Evolutionary conservation across 2,888 invertebrate species (phyloP).

Genomic region (Prenolepis imparis): DNA sequence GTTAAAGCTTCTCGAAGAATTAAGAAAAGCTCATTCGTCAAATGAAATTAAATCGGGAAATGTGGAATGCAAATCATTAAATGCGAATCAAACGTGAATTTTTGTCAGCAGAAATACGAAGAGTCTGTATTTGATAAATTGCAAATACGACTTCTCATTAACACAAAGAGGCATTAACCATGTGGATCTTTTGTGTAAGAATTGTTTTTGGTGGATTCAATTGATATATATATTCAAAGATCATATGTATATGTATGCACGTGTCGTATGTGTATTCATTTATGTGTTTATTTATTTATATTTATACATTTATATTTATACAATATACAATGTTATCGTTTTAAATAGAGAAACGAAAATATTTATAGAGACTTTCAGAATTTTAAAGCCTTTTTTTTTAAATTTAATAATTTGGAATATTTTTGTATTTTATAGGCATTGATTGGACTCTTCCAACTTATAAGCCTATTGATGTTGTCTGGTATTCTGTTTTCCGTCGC

Average conservation of each 20-base stretch:
- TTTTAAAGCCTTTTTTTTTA: neutral
- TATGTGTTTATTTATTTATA: too few species aligned
- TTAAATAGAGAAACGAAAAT: neutral
- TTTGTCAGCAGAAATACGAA: neutral
- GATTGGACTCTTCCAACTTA: constrained; percentile 65
- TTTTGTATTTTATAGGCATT: constrained; percentile 70
- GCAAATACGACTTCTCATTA: neutral
- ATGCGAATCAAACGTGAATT: neutral
- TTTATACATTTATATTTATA: neutral
- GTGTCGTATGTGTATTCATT: too few species aligned
- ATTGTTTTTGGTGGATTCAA: neutral
- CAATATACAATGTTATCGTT: neutral
- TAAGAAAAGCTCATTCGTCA: constrained; percentile 33
- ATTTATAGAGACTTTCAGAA: neutral
- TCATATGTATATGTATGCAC: neutral
- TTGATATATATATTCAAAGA: constrained; percentile 7
- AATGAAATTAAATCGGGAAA: neutral
- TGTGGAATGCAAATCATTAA: constrained; percentile 7
- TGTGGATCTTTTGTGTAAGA: constrained; percentile 50
- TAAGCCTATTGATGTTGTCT: constrained; percentile 74
- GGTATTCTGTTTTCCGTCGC: constrained; percentile 75
- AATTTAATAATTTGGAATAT: neutral
- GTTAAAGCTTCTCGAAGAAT: neutral
- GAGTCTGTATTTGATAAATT: neutral
- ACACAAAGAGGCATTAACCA: neutral